Base-by-base conservation (phyloP, 2,888 invertebrate genomes). In the Allacma fusca region DNA sequence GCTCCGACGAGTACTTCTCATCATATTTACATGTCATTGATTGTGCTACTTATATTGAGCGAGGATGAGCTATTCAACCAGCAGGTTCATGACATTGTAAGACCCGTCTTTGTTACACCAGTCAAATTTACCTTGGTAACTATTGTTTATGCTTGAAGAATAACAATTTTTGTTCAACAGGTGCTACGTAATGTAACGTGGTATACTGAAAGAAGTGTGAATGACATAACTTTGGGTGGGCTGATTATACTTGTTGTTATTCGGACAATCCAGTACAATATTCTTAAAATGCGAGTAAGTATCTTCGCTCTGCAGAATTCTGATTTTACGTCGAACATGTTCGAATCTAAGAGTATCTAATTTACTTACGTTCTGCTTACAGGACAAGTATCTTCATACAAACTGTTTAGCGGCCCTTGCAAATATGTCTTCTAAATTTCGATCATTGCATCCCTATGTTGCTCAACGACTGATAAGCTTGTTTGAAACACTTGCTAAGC, bases 11-110 rank as follows among this genome's bases (percentile, higher is more conserved):
- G 92, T 86, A 95, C 93, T 83, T 96, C 96, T 0, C 98, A 98
- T 88, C 98, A 98, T 87, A 97, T 98, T 83, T 99, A 99, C 88
- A 98, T 99, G 97, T 96, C 98, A 0, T 90, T 99, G 1, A 99
- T 99, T 81, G 95, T 98, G 43, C 88, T 99, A 34, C 90, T 99
- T 1, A 97, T 99, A 84, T 88, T 99, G 5, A 97, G 97, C 57
- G 99, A 99, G 87, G 98, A 99, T 86, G 97, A 97, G 83, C 89
- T 92, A 0, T 96, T 99, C 85, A 98, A 97, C 87, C 95, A 94
- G 86, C 92, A 92, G 81, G 92, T 99, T 50, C 99, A 99, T 87
- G 92, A 94, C 86, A 94, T 95, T 86, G 97, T 98, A 88, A 92
- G 94, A n/a, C n/a, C n/a, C n/a, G n/a, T 90, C n/a, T n/a, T n/a